Percentiles rank a stretch among this genome's conserved stretches.
Conservation (phyloP, 2,113 vertebrate genomes). For the Trochalopteron elliotii region DNA sequence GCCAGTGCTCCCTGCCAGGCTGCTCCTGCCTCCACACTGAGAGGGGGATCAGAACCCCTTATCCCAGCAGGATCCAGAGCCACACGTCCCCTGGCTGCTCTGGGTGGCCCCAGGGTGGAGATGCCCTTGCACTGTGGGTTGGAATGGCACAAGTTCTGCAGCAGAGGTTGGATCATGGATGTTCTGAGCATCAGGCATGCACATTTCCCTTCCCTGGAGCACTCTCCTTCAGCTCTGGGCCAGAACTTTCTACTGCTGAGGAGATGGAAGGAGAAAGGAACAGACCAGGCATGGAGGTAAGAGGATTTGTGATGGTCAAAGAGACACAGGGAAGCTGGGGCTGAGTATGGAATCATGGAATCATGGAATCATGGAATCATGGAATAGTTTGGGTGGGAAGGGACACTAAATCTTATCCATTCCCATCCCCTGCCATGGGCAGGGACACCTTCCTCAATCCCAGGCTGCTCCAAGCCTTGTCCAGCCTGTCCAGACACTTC, state of each 20-base stretch:
- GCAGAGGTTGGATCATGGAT: accelerated
- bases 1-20: neutral
- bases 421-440: neutral
- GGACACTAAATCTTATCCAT: accelerated
- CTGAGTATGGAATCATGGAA: neutral
- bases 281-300: neutral
- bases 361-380: neutral
- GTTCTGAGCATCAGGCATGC: neutral
- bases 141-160: neutral
- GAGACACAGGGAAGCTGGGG: neutral
- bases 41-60: accelerated
- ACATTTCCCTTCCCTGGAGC: neutral
- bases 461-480: neutral
- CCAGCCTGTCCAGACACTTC: neutral
- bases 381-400: neutral
- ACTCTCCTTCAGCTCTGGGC: neutral
- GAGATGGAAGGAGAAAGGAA: neutral
- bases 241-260: neutral
- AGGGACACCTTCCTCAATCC: neutral
- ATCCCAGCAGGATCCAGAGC: neutral
- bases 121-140: too few relatives aligned
- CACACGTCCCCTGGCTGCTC: neutral
- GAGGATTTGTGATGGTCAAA: neutral
- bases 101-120: neutral
- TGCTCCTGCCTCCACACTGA: neutral